Evolutionary conservation across 2,113 vertebrate genomes (phyloP).

Genomic region (Myotis brandtii): DNA sequence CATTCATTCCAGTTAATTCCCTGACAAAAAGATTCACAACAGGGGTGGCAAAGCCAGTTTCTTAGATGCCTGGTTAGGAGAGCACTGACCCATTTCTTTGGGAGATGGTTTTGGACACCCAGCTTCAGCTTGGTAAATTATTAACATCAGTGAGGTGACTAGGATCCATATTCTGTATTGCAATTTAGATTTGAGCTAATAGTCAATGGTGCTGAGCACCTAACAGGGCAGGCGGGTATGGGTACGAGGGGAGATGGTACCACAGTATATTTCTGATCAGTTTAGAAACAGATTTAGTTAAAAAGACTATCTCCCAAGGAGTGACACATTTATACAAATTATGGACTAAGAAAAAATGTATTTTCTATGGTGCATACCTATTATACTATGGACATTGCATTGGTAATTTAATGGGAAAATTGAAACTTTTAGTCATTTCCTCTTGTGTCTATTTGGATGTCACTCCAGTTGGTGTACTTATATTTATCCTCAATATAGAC

Average conservation of each 20-base stretch:
- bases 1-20: not conserved
- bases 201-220: not conserved
- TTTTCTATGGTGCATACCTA: not conserved
- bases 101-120: not conserved
- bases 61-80: not conserved
- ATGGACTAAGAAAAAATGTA: not conserved
- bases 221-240: not conserved
- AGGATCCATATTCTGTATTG: not conserved
- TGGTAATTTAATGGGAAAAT: not conserved
- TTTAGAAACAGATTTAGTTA: conserved; percentile 23
- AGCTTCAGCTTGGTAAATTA: conserved; percentile 11
- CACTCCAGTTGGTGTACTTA: not conserved
- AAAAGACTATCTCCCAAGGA: not conserved
- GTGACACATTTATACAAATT: not conserved
- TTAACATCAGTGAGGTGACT: not conserved
- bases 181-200: not conserved
- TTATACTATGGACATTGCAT: not conserved
- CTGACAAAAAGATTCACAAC: not conserved
- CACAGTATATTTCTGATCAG: not conserved
- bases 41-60: conserved; percentile 3
- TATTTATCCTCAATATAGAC: not conserved
- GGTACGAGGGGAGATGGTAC: not conserved
- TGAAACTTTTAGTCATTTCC: conserved; percentile 33
- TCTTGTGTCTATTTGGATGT: conserved; percentile 35
- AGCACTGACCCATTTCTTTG: not conserved